Percentiles rank a stretch among this genome's conserved stretches.
These are phyloP conservation scores for Drosophila siamana DNA, from an alignment of 2,888 invertebrate species.

Conservation along the genomic window DNA sequence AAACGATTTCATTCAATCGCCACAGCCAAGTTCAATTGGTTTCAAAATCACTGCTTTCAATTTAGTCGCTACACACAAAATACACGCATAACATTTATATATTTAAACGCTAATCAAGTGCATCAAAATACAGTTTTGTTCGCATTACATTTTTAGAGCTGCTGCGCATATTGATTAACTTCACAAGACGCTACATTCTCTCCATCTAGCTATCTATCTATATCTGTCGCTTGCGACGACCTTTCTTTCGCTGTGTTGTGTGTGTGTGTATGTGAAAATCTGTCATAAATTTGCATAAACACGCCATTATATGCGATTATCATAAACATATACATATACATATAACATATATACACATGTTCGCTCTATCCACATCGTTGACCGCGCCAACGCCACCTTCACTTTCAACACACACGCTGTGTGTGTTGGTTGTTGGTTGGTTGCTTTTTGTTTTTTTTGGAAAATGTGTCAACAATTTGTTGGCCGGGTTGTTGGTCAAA, in stretches of 20 bases:
- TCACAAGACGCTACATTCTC: constrained; percentile 25
- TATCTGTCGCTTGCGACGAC: constrained; percentile 15
- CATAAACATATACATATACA: constrained; percentile 36
- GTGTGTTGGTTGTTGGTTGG: background rate
- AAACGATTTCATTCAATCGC: background rate
- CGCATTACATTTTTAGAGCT: background rate
- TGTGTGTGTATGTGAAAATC: constrained; percentile 35
- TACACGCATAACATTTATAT: too few relatives aligned
- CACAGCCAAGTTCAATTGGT: too few relatives aligned
- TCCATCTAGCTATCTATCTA: too few relatives aligned
- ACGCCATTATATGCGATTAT: constrained; percentile 67
- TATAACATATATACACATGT: background rate
- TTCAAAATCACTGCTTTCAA: too few relatives aligned
- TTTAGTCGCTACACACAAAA: background rate
- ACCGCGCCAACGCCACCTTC: constrained; percentile 52
- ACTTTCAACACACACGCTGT: constrained; percentile 48
- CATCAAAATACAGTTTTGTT: constrained; percentile 11
- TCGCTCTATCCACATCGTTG: constrained; percentile 34
- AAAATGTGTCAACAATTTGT: constrained; percentile 55
- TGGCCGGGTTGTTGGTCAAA: constrained; percentile 35
- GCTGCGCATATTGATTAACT: constrained; percentile 15
- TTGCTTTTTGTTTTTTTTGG: constrained; percentile 1
- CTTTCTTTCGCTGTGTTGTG: constrained; percentile 27
- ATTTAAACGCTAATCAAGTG: constrained; percentile 11
- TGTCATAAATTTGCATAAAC: constrained; percentile 67